phyloP scores from a whole-genome alignment of 2,113 vertebrate genomes.

The Orcinus orca region DNA sequence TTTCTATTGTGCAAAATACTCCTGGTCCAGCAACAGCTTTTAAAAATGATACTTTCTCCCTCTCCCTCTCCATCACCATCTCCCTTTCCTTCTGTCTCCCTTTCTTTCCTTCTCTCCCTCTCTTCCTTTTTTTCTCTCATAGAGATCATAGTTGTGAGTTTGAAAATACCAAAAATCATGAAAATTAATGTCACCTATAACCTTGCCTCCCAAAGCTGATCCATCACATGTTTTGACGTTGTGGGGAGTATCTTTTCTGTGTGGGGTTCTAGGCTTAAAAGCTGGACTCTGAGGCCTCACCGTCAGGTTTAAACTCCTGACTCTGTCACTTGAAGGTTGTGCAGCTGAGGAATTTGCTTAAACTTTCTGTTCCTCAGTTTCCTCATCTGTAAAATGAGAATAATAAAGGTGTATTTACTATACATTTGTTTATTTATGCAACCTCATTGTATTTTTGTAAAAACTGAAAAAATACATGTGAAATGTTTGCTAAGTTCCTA shows the following conservation, averaged over 20 bases:
- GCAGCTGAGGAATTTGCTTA: not conserved
- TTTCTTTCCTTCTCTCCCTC: not conserved
- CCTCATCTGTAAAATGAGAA: not conserved
- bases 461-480: not conserved
- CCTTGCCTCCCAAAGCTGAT: not conserved
- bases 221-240: rapidly evolving
- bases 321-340: not conserved
- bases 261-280: no score
- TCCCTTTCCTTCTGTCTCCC: not conserved
- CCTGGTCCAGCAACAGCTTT: not conserved
- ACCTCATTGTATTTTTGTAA: not conserved
- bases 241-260: rapidly evolving
- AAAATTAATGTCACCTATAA: not conserved
- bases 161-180: not conserved
- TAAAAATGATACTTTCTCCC: not conserved
- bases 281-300: not conserved
- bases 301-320: not conserved
- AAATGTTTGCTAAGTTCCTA: not conserved
- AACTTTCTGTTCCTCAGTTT: not conserved
- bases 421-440: not conserved
- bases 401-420: not conserved
- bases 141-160: not conserved
- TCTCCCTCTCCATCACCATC: not conserved
- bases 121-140: not conserved
- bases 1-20: not conserved